These are phyloP conservation scores for Dyspetes luteomarginatus DNA, from an alignment of 2,888 invertebrate species.

Conservation along the genomic window DNA sequence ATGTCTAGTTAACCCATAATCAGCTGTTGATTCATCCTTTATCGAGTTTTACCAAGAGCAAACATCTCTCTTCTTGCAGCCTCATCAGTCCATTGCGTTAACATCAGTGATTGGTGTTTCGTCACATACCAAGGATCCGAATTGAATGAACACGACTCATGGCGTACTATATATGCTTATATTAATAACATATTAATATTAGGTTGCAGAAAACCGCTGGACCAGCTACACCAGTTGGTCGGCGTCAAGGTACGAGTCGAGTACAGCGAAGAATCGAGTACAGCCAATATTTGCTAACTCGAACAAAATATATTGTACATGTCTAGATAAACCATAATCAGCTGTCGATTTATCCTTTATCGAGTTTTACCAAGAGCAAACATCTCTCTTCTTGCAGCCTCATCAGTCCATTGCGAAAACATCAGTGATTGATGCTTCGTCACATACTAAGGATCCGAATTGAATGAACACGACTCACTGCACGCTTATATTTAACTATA, in stretches of 20 bases:
- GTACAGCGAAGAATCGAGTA: conserved; percentile 30
- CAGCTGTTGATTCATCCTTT: conserved; percentile 31
- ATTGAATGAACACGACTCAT: no score
- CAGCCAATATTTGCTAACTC: conserved; percentile 29
- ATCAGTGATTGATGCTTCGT: background rate
- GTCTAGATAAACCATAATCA: background rate
- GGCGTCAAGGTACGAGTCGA: conserved; percentile 11
- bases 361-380: background rate
- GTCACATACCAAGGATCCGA: no score
- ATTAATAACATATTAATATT: conserved; percentile 77
- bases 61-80: background rate
- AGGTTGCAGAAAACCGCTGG: conserved; percentile 66
- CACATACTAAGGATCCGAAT: no score
- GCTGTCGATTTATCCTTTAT: conserved; percentile 30
- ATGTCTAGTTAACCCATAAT: background rate
- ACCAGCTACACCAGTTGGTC: conserved; percentile 1
- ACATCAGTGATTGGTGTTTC: background rate
- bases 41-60: background rate
- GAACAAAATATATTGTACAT: conserved; percentile 1
- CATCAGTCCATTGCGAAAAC: background rate
- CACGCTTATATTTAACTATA: no score
- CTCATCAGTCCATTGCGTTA: background rate
- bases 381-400: background rate
- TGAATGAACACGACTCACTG: no score
- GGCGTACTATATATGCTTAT: no score